phyloP scores from a whole-genome alignment of 2,888 invertebrate species.

The Conistra vaccinii region DNA sequence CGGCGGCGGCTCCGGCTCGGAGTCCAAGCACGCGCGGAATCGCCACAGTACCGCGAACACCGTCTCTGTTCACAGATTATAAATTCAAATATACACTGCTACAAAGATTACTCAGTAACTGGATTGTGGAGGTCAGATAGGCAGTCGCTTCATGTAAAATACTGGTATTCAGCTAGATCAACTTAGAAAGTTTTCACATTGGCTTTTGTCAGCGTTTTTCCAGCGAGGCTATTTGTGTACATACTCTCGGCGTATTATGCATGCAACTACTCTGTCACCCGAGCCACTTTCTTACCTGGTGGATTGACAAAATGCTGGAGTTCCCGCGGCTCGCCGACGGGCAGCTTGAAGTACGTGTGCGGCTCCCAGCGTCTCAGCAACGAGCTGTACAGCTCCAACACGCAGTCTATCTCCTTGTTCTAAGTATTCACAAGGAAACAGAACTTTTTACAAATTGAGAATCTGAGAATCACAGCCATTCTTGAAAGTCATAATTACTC shows the following conservation, averaged over 20 bases:
- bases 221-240: too few species aligned
- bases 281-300: conserved; percentile 80
- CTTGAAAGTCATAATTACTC: neutral
- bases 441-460: neutral
- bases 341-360: conserved; percentile 81
- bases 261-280: too few species aligned
- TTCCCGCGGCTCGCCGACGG: conserved; percentile 79
- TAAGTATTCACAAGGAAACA: conserved; percentile 48
- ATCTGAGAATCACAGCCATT: neutral
- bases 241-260: too few species aligned
- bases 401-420: conserved; percentile 81
- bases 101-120: neutral
- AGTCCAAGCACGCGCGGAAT: conserved; percentile 72
- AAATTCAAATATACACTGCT: neutral
- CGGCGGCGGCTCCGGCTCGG: conserved; percentile 48
- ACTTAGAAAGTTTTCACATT: too few species aligned
- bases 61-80: conserved; percentile 72
- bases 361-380: conserved; percentile 78
- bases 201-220: too few species aligned
- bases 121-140: neutral
- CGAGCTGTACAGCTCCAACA: conserved; percentile 80
- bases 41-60: conserved; percentile 84
- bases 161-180: neutral
- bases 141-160: neutral
- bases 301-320: conserved; percentile 70